Base-by-base conservation (phyloP, 2,113 vertebrate species). In the Tachuris rubrigastra region DNA sequence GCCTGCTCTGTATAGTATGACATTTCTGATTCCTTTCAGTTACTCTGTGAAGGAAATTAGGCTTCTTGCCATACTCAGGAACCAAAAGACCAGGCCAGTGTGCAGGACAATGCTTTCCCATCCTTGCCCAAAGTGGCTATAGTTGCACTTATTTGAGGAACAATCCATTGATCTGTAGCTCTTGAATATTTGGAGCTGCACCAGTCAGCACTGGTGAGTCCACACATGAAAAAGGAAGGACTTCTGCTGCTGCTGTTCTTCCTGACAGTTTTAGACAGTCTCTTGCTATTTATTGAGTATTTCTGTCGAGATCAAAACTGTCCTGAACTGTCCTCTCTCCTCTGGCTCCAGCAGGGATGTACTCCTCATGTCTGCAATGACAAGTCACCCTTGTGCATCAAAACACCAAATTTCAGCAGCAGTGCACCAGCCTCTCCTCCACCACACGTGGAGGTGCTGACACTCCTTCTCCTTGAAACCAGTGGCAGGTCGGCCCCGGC, bases 131-230 rank as follows among this genome's bases (percentile, higher is more conserved):
- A 91, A 93, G 94, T 92, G 85, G 79, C 95, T 96, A 50, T 67
- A 88, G 94, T 96, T 96, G 91, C 55, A 73, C 41, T 97, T 94
- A 88, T 82, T 96, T 96, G 92, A 94, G 92, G 96, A 78, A 58
- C 46, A 71, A 47, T 84, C 93, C 56, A 46, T 58, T 86, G 39
- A 71, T 83, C 90, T 49, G 71, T 88, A 93, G 89, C 87, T 97
- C 77, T 94, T 65, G 78, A 88, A 60, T 87, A 92, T 87, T 47
- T 95, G 67, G 88, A 92, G 93, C 91, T 92, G 72, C 86, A 87
- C 67, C 17, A 27, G 72, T 84, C 85, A 63, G 52, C 21, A 10
- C 47, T 85, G 77, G 62, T 59, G 46, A 88, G 68, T 73, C 91
- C 72, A 58, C 72, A 84, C 88, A 93, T 89, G 80, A 97, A 82